A percentile compares a stretch with the other conserved stretches of the same genome.
These are phyloP conservation scores for Microtus montanus DNA, from an alignment of 2,113 vertebrate species.

Conservation along the genomic window DNA sequence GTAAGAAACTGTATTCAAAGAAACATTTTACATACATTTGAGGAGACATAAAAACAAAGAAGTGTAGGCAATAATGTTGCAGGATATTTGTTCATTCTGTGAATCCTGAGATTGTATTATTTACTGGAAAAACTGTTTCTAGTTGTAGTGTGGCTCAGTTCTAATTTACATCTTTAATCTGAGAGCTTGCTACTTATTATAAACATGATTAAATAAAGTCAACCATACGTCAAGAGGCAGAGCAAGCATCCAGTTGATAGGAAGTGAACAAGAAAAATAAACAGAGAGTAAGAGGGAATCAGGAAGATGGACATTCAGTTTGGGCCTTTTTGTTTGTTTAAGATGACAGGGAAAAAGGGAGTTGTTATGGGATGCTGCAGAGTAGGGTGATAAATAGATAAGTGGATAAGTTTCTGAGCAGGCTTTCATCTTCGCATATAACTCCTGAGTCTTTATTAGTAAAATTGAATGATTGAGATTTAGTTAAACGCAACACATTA, in stretches of 20 bases:
- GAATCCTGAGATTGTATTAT: no score
- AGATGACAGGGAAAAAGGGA: neutral
- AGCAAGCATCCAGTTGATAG: no score
- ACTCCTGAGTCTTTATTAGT: neutral
- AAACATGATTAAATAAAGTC: no score
- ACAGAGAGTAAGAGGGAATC: neutral
- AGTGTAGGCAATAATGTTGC: neutral
- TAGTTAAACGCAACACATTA: neutral
- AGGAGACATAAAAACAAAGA: neutral
- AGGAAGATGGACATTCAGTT: neutral
- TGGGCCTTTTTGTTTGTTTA: neutral
- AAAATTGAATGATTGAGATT: neutral
- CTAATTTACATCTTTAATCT: no score
- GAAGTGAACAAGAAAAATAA: neutral
- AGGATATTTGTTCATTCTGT: no score
- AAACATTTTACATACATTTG: neutral
- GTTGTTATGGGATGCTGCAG: rapidly evolving
- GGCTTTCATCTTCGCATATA: neutral
- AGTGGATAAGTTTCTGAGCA: neutral
- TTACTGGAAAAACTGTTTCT: no score
- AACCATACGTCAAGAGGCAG: no score
- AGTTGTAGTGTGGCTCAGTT: no score
- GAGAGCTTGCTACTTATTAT: no score
- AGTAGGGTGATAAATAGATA: no score
- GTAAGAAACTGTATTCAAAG: neutral